Percentiles rank a stretch among this genome's conserved stretches.
These are phyloP conservation scores for Aproaerema taeniolella DNA, from an alignment of 2,888 invertebrate species.

Conservation along the genomic window DNA sequence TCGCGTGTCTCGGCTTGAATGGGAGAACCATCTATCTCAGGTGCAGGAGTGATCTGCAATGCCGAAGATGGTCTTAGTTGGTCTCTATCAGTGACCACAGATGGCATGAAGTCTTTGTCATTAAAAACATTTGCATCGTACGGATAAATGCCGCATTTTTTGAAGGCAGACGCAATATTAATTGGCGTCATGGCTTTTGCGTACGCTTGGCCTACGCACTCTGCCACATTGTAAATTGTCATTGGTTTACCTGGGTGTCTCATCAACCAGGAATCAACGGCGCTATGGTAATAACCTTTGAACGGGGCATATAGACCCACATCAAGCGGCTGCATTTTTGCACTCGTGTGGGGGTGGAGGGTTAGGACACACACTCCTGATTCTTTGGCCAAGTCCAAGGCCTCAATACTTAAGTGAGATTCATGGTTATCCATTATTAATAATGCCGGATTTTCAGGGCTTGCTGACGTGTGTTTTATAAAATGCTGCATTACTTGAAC, in stretches of 20 bases:
- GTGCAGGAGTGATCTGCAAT: too few relatives aligned
- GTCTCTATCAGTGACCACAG: constrained; percentile 16
- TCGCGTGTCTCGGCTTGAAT: too few relatives aligned
- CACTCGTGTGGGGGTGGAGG: too few relatives aligned
- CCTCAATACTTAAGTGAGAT: too few relatives aligned
- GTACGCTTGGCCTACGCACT: constrained; percentile 21
- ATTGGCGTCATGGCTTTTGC: constrained; percentile 26
- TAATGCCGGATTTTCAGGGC: constrained; percentile 28
- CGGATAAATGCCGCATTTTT: constrained; percentile 18
- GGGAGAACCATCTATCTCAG: too few relatives aligned
- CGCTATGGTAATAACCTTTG: constrained; percentile 27
- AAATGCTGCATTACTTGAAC: constrained; percentile 2
- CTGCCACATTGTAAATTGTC: too few relatives aligned
- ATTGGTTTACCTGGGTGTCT: constrained; percentile 20
- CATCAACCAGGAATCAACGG: constrained; percentile 37
- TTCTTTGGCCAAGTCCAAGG: too few relatives aligned
- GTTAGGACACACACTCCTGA: too few relatives aligned
- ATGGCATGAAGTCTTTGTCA: constrained; percentile 18
- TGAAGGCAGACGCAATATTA: constrained; percentile 17
- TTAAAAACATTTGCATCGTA: constrained; percentile 15
- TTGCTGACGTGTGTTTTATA: constrained; percentile 18
- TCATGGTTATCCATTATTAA: constrained; percentile 38
- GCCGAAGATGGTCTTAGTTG: constrained; percentile 3
- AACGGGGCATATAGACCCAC: too few relatives aligned
- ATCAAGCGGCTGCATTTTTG: too few relatives aligned